Conservation (phyloP, 2,113 vertebrate species). For the Ariopsis seemanni region DNA sequence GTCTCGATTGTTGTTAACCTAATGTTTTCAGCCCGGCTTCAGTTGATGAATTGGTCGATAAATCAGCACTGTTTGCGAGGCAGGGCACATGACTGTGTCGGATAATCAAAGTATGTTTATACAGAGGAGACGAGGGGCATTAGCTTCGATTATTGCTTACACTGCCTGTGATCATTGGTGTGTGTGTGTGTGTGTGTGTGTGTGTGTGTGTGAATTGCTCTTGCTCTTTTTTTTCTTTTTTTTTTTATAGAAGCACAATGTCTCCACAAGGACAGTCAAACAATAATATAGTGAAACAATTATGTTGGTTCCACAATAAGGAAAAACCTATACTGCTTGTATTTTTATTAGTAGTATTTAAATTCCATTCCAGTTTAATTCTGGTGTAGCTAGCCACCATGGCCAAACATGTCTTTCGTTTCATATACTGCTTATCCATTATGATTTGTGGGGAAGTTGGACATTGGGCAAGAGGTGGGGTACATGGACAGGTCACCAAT, state of each 20-base stretch:
- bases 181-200: neutral
- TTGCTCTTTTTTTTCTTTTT: neutral
- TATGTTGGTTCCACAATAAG: neutral
- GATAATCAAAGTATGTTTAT: conserved; percentile 30
- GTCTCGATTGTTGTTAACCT: conserved; percentile 14
- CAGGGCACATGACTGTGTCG: neutral
- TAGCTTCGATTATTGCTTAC: conserved; percentile 19
- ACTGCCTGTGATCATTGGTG: conserved; percentile 4
- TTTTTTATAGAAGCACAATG: neutral
- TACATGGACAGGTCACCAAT: too few relatives aligned
- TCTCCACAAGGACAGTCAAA: neutral
- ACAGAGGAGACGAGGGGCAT: conserved; percentile 19
- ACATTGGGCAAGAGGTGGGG: too few relatives aligned
- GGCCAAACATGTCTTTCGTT: neutral
- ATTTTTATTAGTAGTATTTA: neutral
- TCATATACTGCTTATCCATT: too few relatives aligned
- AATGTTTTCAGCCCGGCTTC: neutral
- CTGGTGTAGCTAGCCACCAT: neutral
- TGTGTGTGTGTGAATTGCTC: conserved; percentile 1
- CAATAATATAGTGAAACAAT: neutral
- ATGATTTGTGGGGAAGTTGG: too few relatives aligned
- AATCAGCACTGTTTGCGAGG: conserved; percentile 10
- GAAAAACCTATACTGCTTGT: neutral
- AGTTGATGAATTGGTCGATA: conserved; percentile 10
- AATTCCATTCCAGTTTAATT: neutral